These are phyloP conservation scores for Rallus limicola DNA, from an alignment of 2,113 vertebrate species.

Conservation along the genomic window DNA sequence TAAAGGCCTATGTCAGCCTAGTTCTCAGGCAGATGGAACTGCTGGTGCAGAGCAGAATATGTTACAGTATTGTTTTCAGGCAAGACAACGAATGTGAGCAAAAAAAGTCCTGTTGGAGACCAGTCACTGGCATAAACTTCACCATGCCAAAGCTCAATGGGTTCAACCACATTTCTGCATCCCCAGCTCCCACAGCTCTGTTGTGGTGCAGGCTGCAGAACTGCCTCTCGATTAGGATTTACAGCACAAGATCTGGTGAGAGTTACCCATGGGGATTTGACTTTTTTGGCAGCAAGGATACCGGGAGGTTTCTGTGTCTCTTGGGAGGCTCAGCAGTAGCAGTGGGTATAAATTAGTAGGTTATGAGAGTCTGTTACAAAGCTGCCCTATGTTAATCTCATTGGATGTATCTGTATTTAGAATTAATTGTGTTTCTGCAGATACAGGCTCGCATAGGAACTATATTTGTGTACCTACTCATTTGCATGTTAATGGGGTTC, in stretches of 20 bases:
- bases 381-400: neutral
- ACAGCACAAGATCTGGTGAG: neutral
- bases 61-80: neutral
- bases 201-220: neutral
- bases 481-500: conserved; percentile 58
- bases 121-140: neutral
- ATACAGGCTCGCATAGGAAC: conserved; percentile 6
- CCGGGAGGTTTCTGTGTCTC: neutral
- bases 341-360: neutral
- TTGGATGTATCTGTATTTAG: conserved; percentile 21
- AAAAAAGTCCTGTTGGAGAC: neutral
- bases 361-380: neutral
- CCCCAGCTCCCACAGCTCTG: rapidly evolving
- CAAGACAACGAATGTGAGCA: neutral
- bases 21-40: neutral
- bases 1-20: neutral
- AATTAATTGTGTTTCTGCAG: conserved; percentile 47
- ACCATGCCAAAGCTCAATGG: neutral
- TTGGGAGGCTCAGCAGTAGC: neutral
- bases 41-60: neutral
- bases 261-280: neutral
- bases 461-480: conserved; percentile 35
- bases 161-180: rapidly evolving
- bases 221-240: neutral
- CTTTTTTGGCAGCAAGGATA: neutral